A percentile compares a stretch with the other conserved stretches of the same genome.
phyloP scores from a whole-genome alignment of 2,888 invertebrate genomes.

The Cerastis rubricosa region DNA sequence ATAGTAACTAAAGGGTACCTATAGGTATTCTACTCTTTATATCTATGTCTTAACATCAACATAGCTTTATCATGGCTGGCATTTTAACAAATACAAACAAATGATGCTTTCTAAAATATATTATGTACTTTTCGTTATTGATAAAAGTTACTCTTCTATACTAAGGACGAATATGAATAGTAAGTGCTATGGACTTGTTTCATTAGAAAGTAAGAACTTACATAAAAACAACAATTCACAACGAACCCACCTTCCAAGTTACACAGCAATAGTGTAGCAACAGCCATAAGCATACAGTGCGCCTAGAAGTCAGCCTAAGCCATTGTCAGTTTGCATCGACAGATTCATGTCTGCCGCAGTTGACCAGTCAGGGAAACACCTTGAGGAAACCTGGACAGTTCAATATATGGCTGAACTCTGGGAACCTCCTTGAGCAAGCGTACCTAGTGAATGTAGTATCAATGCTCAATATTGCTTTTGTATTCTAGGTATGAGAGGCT shows the following conservation, averaged over 20 bases:
- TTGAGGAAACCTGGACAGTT: not conserved
- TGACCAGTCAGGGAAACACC: not conserved
- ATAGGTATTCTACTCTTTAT: too few relatives aligned
- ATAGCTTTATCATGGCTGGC: slow-evolving; percentile 3
- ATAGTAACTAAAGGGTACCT: too few relatives aligned
- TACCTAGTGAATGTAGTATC: not conserved
- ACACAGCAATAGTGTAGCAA: not conserved
- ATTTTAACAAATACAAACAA: slow-evolving; percentile 5
- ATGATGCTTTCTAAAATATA: slow-evolving; percentile 15
- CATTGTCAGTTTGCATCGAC: not conserved
- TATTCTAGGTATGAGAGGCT: too few relatives aligned
- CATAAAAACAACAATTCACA: not conserved
- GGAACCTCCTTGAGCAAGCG: not conserved
- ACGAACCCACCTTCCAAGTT: not conserved
- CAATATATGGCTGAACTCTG: not conserved
- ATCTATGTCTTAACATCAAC: not conserved
- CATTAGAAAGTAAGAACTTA: not conserved
- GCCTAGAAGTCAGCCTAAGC: not conserved
- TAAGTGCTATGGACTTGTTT: slow-evolving; percentile 30
- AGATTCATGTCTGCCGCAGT: not conserved
- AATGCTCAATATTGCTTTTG: not conserved
- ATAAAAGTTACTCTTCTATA: not conserved
- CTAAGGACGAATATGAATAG: slow-evolving; percentile 34
- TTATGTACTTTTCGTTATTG: not conserved
- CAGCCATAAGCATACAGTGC: too few relatives aligned